Conservation (phyloP, 2,888 invertebrate species). For the Tetragonula carbonaria region DNA sequence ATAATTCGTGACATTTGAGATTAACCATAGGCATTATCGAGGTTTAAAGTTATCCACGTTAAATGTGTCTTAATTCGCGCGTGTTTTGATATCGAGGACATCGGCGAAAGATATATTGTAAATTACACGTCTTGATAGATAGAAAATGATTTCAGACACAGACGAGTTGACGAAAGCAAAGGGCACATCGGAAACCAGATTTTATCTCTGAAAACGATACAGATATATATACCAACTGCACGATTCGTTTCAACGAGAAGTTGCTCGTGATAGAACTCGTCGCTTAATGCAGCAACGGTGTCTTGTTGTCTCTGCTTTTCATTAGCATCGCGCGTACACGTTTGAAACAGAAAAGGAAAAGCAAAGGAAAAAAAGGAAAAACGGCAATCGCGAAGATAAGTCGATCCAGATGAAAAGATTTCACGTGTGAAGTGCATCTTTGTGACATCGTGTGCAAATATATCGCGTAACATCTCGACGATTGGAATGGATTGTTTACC, state of each 20-base stretch:
- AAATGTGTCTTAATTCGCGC: too few species aligned
- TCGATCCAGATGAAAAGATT: background rate
- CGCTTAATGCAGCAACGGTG: background rate
- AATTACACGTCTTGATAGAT: background rate
- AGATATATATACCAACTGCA: too few species aligned
- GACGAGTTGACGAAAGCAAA: background rate
- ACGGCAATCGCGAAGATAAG: background rate
- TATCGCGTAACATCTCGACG: conserved; percentile 3
- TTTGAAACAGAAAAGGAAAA: too few species aligned
- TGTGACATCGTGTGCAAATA: conserved; percentile 9
- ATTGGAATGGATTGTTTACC: conserved; percentile 19
- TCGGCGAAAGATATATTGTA: background rate
- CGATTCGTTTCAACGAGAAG: background rate
- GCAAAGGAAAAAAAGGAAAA: background rate
- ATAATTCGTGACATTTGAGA: background rate
- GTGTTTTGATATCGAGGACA: background rate
- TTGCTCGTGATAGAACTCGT: background rate
- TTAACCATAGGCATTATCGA: background rate
- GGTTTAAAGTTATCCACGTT: background rate
- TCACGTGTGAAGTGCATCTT: background rate
- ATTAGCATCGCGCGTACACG: background rate
- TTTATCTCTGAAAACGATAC: background rate
- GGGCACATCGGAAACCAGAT: conserved; percentile 4
- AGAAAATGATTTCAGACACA: background rate
- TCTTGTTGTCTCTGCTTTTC: too few species aligned